These are phyloP conservation scores for Cheilosia vulpina DNA, from an alignment of 2,888 invertebrate species.

Conservation along the genomic window DNA sequence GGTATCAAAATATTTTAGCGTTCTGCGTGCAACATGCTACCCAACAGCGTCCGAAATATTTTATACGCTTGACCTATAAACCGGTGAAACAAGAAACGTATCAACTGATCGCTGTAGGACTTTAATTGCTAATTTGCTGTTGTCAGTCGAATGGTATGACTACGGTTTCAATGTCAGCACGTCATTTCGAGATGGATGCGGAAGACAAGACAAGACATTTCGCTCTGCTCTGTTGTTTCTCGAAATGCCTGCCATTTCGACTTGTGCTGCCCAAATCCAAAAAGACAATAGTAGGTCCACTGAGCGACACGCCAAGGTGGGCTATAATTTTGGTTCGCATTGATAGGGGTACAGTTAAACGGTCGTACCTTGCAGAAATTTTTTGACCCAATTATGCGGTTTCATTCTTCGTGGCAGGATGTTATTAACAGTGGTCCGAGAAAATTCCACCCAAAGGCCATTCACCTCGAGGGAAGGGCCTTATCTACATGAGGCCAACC, in stretches of 20 bases:
- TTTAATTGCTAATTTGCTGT: conserved; percentile 40
- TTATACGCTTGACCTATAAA: conserved; percentile 51
- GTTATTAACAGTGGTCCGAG: neutral
- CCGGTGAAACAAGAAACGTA: neutral
- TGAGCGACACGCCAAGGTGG: conserved; percentile 27
- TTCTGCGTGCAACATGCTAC: conserved; percentile 32
- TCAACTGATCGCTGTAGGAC: conserved; percentile 41
- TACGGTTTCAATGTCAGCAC: conserved; percentile 49
- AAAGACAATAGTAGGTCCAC: conserved; percentile 31
- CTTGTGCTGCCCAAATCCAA: conserved; percentile 10
- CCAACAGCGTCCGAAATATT: conserved; percentile 14
- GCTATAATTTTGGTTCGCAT: conserved; percentile 40
- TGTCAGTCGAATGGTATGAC: conserved; percentile 6
- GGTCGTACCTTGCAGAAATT: conserved; percentile 37
- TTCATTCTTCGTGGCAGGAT: conserved; percentile 21
- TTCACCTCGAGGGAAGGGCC: conserved; percentile 27
- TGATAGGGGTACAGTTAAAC: conserved; percentile 7
- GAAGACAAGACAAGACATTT: conserved; percentile 17
- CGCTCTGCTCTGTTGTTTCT: neutral
- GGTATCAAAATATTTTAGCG: conserved; percentile 7
- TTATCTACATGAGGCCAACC: conserved; percentile 9
- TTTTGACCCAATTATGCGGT: conserved; percentile 23
- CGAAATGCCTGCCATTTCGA: neutral
- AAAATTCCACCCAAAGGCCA: conserved; percentile 28
- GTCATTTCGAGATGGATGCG: conserved; percentile 36